phyloP scores from a whole-genome alignment of 2,113 vertebrate species.

The Ranitomeya variabilis region DNA sequence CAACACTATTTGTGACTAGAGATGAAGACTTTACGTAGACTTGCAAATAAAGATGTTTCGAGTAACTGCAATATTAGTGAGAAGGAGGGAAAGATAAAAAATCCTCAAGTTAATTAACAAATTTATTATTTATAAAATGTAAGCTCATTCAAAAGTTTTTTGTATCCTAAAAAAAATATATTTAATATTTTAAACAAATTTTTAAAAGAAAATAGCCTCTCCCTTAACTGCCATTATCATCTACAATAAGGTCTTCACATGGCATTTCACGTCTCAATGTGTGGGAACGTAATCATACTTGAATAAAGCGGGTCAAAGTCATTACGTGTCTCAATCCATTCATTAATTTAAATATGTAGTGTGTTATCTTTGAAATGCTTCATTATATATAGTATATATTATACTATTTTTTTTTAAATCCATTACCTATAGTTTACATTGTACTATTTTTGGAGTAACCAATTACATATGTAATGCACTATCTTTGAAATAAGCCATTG shows the following conservation, averaged over 20 bases:
- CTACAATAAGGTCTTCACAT: neutral
- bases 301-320: neutral
- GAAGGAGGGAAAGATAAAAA: neutral
- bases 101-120: neutral
- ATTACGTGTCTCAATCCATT: neutral
- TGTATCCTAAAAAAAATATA: neutral
- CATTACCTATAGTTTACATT: neutral
- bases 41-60: neutral
- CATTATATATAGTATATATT: neutral
- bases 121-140: neutral
- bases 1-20: too few relatives aligned
- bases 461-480: neutral
- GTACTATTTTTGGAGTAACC: neutral
- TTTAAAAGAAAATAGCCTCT: neutral
- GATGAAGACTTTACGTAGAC: neutral
- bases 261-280: neutral
- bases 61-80: neutral
- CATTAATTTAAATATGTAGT: neutral
- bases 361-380: neutral
- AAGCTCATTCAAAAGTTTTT: neutral
- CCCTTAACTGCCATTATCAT: neutral
- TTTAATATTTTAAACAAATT: neutral
- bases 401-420: neutral
- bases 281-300: neutral
- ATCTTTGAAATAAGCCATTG: neutral